Percentiles rank a stretch among this genome's conserved stretches.
Evolutionary conservation across 2,113 vertebrate species (phyloP).

Genomic region (Halichoeres trimaculatus): DNA sequence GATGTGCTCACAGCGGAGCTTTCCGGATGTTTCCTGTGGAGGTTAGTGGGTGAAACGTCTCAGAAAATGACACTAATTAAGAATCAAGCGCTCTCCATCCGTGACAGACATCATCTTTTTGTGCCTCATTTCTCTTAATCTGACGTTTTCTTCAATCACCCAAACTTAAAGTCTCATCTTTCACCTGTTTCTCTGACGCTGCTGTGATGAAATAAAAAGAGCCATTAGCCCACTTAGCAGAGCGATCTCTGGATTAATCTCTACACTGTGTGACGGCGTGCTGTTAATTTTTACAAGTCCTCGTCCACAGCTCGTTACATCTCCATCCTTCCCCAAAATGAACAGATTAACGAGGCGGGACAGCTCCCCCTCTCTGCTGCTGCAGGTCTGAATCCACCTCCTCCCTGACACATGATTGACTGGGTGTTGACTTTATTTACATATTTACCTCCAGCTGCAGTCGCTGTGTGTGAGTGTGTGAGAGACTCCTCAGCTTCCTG

Average conservation of each 20-base stretch:
- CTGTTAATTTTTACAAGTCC: constrained; percentile 35
- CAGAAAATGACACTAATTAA: constrained; percentile 19
- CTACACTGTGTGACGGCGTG: background rate
- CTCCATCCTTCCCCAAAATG: constrained; percentile 18
- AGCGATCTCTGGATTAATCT: constrained; percentile 26
- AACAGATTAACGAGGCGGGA: constrained; percentile 14
- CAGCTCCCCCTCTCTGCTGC: background rate
- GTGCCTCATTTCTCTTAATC: constrained; percentile 27
- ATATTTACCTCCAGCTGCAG: background rate
- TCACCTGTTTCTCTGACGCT: constrained; percentile 9
- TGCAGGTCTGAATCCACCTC: constrained; percentile 2
- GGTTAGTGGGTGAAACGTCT: constrained; percentile 12
- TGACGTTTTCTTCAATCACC: constrained; percentile 37
- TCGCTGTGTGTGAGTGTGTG: background rate
- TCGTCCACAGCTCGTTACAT: constrained; percentile 34
- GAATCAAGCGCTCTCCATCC: background rate
- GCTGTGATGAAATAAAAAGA: background rate
- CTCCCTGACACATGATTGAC: constrained; percentile 4
- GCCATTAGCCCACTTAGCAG: constrained; percentile 46
- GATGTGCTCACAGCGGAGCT: background rate
- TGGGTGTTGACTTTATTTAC: background rate
- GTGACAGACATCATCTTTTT: constrained; percentile 15
- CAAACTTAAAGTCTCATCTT: constrained; percentile 31
- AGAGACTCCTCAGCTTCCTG: background rate
- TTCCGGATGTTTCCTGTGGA: background rate